Evolutionary conservation across 2,888 invertebrate genomes (phyloP).

Genomic region (Neoaliturus tenellus): DNA sequence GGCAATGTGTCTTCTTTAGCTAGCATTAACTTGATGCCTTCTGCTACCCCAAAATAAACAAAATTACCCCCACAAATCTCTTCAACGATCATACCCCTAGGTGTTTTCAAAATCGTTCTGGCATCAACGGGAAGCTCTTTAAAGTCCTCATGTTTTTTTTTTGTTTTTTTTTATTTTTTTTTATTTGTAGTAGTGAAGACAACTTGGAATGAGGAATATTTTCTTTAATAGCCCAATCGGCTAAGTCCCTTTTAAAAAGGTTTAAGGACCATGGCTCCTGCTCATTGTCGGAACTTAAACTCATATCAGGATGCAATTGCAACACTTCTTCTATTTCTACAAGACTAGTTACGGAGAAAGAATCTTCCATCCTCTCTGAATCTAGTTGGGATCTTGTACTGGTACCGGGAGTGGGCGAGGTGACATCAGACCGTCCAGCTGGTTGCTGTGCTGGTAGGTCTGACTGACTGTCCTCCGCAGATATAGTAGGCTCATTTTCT

Average conservation of each 20-base stretch:
- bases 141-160: slow-evolving; percentile 2
- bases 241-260: background rate
- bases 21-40: background rate
- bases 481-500: background rate
- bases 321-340: background rate
- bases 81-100: background rate
- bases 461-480: background rate
- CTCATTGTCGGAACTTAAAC: background rate
- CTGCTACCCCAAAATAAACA: background rate
- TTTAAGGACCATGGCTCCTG: background rate
- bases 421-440: background rate
- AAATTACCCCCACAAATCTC: background rate
- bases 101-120: background rate
- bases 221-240: background rate
- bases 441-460: background rate
- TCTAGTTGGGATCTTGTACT: background rate
- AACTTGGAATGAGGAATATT: background rate
- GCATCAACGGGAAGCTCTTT: background rate
- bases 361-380: background rate
- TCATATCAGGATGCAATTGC: background rate
- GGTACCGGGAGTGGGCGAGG: background rate
- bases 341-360: background rate
- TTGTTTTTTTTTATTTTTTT: background rate
- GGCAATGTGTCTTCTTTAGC: background rate
- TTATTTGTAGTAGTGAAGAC: background rate